phyloP scores from a whole-genome alignment of 2,113 vertebrate genomes.

The Pungitius pungitius region DNA sequence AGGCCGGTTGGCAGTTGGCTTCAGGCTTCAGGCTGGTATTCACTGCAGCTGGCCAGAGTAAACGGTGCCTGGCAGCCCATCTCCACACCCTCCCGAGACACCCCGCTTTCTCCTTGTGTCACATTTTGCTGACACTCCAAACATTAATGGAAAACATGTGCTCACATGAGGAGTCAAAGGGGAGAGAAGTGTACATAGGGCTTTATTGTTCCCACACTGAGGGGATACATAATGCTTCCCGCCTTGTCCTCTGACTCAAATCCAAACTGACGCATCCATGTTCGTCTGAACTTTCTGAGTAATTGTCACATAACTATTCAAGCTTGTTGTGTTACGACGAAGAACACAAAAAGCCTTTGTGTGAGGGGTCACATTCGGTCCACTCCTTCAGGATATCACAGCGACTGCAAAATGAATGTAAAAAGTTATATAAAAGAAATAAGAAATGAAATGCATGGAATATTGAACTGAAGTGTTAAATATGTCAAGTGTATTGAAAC shows the following conservation, averaged over 20 bases:
- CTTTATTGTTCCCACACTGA: conserved; percentile 39
- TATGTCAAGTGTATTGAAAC: too few relatives aligned
- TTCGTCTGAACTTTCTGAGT: conserved; percentile 35
- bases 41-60: conserved; percentile 50
- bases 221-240: conserved; percentile 18
- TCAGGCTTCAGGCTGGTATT: conserved; percentile 37
- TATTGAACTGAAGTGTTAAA: not conserved
- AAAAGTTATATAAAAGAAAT: not conserved
- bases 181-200: conserved; percentile 29
- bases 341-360: not conserved
- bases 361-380: not conserved
- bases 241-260: conserved; percentile 25
- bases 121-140: conserved; percentile 46
- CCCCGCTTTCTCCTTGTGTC: conserved; percentile 40
- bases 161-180: conserved; percentile 42
- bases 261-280: conserved; percentile 40
- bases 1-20: conserved; percentile 52
- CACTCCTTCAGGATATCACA: not conserved
- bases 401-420: not conserved
- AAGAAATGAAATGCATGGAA: not conserved
- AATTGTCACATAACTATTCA: conserved; percentile 24
- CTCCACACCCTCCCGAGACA: conserved; percentile 23
- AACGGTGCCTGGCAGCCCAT: conserved; percentile 50
- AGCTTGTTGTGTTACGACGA: not conserved
- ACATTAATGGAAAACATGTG: conserved; percentile 58